Conservation (phyloP, 2,797 vertebrate genomes). For the Acrossocheilus fasciatus region DNA sequence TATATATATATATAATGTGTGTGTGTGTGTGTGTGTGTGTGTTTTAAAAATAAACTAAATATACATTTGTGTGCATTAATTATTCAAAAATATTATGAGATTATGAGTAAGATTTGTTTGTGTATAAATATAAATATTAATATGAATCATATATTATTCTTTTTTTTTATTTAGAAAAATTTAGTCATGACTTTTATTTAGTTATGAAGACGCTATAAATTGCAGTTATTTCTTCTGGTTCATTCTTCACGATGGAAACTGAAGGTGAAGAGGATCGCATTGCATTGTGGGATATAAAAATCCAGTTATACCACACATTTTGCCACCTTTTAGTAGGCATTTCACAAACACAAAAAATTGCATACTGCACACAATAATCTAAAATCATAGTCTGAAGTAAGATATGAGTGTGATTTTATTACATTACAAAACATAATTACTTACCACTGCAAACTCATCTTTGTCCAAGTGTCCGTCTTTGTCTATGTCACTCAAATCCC, state of each 20-base stretch:
- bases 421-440: conserved; percentile 50
- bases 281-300: not conserved
- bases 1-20: no score
- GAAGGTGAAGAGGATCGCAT: not conserved
- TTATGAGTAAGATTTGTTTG: no score
- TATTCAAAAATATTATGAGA: no score
- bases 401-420: not conserved
- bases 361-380: not conserved
- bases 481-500: conserved; percentile 99
- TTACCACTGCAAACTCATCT: conserved; percentile 97
- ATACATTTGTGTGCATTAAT: no score
- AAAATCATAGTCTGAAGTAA: no score
- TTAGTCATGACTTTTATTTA: no score
- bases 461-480: conserved; percentile 97
- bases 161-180: no score
- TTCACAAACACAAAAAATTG: not conserved
- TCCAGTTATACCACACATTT: not conserved
- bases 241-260: not conserved
- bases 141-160: no score
- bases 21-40: no score
- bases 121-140: no score
- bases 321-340: not conserved
- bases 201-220: not conserved
- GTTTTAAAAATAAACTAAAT: no score
- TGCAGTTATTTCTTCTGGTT: not conserved